phyloP scores from a whole-genome alignment of 2,113 vertebrate species.

The Hydrochoerus hydrochaeris region DNA sequence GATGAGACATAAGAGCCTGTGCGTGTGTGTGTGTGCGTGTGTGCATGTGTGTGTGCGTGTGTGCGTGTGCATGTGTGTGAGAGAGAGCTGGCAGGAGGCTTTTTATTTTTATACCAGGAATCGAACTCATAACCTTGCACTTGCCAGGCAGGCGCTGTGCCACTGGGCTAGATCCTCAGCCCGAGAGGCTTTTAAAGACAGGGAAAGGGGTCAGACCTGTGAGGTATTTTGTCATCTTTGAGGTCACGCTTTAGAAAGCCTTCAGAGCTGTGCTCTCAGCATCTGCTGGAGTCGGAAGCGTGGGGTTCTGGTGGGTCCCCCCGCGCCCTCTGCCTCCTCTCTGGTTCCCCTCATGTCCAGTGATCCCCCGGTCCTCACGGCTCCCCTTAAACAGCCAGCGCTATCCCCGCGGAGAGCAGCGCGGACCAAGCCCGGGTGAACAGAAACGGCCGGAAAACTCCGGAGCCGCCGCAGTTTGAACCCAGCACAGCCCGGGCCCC shows the following conservation, averaged over 20 bases:
- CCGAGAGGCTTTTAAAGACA: background rate
- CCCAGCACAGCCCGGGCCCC: background rate
- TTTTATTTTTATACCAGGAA: no score
- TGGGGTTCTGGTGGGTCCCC: background rate
- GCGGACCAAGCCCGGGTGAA: constrained; percentile 2
- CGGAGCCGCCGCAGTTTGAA: constrained; percentile 30
- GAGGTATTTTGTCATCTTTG: background rate
- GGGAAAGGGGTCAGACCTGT: background rate
- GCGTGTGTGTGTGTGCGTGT: no score
- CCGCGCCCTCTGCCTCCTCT: background rate
- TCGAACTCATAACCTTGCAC: no score
- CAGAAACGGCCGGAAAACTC: constrained; percentile 27
- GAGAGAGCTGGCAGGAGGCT: no score
- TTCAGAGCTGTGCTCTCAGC: background rate
- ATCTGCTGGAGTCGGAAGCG: background rate
- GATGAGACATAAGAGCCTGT: no score
- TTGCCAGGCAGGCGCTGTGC: no score
- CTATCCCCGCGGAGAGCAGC: constrained; percentile 28
- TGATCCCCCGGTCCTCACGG: constrained; percentile 26
- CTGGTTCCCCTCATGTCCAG: background rate
- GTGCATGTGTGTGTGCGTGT: no score
- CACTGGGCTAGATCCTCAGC: no score
- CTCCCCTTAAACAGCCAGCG: background rate
- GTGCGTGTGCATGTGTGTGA: no score
- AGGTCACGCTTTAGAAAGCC: background rate